Evolutionary conservation across 2,113 vertebrate genomes (phyloP).

Genomic region (Heptranchias perlo): DNA sequence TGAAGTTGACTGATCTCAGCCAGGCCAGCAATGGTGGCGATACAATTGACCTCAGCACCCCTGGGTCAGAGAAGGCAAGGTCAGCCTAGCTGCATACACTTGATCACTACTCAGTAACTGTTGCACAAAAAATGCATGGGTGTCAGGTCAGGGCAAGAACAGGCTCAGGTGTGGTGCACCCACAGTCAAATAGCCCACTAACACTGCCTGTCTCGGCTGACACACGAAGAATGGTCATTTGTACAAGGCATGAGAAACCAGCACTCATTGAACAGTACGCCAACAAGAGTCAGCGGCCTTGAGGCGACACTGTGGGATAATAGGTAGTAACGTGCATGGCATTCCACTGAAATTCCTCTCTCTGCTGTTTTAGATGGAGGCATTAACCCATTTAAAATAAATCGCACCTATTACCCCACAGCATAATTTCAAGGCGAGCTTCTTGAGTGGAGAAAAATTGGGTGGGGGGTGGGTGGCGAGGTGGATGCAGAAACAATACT

Average conservation of each 20-base stretch:
- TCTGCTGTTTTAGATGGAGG: background rate
- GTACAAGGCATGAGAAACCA: background rate
- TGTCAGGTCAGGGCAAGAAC: background rate
- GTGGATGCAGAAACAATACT: background rate
- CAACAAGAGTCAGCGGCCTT: background rate
- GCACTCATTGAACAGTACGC: background rate
- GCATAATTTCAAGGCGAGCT: background rate
- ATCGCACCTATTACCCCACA: background rate
- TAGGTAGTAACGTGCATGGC: background rate
- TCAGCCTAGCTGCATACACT: background rate
- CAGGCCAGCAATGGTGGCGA: background rate
- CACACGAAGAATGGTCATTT: background rate
- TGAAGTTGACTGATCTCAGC: background rate
- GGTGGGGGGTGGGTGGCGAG: background rate
- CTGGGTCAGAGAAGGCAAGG: background rate
- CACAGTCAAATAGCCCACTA: background rate
- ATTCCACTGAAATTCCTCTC: background rate
- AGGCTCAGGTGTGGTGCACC: background rate
- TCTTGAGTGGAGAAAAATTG: background rate
- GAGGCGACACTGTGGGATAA: background rate
- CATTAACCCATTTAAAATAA: slow-evolving; percentile 4
- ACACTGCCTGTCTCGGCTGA: background rate
- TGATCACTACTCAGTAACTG: background rate
- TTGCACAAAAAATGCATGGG: too few relatives aligned
- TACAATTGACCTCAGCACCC: background rate